phyloP scores from a whole-genome alignment of 1,140 invertebrate genomes.

The Rhynchophorus ferrugineus region DNA sequence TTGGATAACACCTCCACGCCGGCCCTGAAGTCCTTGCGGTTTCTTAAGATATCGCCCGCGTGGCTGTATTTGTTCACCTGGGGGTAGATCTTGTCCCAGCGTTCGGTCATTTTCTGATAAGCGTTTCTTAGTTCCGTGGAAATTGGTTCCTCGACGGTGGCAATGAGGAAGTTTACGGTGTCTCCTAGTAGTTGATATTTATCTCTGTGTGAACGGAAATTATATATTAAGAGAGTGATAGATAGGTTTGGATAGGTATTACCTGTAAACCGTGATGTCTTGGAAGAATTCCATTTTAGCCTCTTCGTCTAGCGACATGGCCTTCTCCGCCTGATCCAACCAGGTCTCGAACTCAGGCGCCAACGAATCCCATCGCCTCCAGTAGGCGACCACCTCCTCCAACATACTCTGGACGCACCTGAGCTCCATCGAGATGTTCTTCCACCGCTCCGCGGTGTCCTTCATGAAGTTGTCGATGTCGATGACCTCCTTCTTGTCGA shows the following conservation, averaged over 20 bases:
- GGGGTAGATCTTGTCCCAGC: constrained; percentile 76
- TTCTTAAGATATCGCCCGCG: constrained; percentile 76
- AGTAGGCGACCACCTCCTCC: constrained; percentile 81
- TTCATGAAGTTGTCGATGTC: constrained; percentile 78
- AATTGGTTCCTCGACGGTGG: constrained; percentile 75
- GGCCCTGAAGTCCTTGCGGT: constrained; percentile 69
- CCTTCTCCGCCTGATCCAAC: constrained; percentile 71
- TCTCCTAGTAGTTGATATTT: constrained; percentile 76
- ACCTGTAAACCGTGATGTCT: constrained; percentile 72
- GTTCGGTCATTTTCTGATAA: constrained; percentile 59
- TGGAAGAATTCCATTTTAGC: constrained; percentile 83
- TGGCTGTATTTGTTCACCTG: constrained; percentile 81
- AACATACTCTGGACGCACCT: constrained; percentile 82
- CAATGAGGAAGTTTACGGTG: constrained; percentile 79
- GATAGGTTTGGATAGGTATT: too few relatives aligned
- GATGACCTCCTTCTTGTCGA: constrained; percentile 65
- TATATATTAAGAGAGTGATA: too few relatives aligned
- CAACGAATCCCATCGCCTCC: constrained; percentile 72
- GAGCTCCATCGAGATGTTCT: constrained; percentile 80
- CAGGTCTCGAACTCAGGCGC: constrained; percentile 70
- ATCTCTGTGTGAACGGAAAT: constrained; percentile 62
- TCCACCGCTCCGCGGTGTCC: constrained; percentile 83
- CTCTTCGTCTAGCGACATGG: constrained; percentile 70
- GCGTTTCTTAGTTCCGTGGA: constrained; percentile 68
- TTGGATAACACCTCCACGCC: constrained; percentile 68